Evolutionary conservation across 2,888 invertebrate genomes (phyloP).

Genomic region (Diogma glabrata): DNA sequence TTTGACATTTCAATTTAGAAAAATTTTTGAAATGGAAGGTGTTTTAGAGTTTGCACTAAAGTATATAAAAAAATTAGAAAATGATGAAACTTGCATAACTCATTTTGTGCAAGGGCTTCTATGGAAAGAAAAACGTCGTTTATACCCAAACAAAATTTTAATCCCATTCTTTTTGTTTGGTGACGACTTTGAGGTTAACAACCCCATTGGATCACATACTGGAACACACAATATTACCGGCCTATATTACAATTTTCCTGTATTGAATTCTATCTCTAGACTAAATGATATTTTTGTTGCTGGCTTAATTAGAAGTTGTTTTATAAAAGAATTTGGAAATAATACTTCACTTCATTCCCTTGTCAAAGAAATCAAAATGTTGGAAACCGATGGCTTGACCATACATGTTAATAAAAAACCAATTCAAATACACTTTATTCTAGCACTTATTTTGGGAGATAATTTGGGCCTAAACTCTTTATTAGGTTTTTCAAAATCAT

Average conservation of each 20-base stretch:
- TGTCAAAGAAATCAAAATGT: not conserved
- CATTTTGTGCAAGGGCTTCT: not conserved
- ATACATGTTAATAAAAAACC: not conserved
- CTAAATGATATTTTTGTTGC: not conserved
- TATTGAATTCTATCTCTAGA: not conserved
- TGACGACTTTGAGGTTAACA: not conserved
- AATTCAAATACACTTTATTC: not conserved
- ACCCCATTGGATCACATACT: not conserved
- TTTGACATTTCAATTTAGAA: not conserved
- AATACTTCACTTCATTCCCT: not conserved
- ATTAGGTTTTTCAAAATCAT: not conserved
- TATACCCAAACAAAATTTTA: not conserved
- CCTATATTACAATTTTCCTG: not conserved
- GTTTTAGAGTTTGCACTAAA: not conserved
- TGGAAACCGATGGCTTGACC: not conserved
- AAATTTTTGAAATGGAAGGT: not conserved
- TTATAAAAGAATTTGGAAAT: not conserved
- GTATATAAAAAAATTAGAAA: not conserved
- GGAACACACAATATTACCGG: not conserved
- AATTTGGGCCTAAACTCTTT: not conserved
- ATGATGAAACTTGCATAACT: not conserved
- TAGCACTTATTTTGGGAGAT: too few relatives aligned
- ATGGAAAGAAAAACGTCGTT: not conserved
- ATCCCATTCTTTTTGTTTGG: not conserved
- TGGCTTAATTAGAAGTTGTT: not conserved